A percentile compares a stretch with the other conserved stretches of the same genome.
phyloP scores from a whole-genome alignment of 2,113 vertebrate species.

The Perccottus glenii region DNA sequence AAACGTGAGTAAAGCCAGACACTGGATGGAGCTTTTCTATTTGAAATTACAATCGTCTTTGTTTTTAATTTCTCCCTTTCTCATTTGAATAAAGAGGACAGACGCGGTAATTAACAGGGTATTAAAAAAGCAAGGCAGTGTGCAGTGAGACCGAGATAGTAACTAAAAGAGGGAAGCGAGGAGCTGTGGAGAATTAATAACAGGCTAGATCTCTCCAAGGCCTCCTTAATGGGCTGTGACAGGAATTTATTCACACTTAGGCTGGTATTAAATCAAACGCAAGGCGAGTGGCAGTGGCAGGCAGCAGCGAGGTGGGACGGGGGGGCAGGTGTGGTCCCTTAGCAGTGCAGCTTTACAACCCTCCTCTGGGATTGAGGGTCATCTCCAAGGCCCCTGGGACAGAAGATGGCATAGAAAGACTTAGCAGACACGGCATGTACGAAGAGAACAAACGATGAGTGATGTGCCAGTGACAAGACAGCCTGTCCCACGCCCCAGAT shows the following conservation, averaged over 20 bases:
- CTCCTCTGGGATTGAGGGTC: conserved; percentile 34
- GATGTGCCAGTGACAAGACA: conserved; percentile 58
- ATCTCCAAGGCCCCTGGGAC: conserved; percentile 36
- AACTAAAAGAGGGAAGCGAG: conserved; percentile 62
- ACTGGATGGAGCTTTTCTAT: conserved; percentile 46
- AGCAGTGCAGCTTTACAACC: conserved; percentile 29
- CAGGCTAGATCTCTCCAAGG: conserved; percentile 82
- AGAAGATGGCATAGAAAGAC: conserved; percentile 23
- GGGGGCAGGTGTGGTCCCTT: conserved; percentile 25
- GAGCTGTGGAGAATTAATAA: conserved; percentile 83
- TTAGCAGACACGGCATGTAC: conserved; percentile 8
- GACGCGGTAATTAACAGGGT: conserved; percentile 79
- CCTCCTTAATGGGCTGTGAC: conserved; percentile 83
- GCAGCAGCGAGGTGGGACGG: conserved; percentile 54
- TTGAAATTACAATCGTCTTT: conserved; percentile 70
- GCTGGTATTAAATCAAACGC: conserved; percentile 82
- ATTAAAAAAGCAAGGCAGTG: conserved; percentile 73
- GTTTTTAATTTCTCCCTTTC: conserved; percentile 77
- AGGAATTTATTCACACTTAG: conserved; percentile 86
- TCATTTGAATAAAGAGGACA: conserved; percentile 82
- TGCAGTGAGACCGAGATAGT: conserved; percentile 54
- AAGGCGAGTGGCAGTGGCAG: conserved; percentile 69
- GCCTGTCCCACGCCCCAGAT: conserved; percentile 68
- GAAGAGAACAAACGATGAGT: conserved; percentile 61
- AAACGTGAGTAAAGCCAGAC: conserved; percentile 30